Percentiles rank a stretch among this genome's conserved stretches.
Conservation (phyloP, 2,113 vertebrate genomes). For the Corythornis vintsioides region DNA sequence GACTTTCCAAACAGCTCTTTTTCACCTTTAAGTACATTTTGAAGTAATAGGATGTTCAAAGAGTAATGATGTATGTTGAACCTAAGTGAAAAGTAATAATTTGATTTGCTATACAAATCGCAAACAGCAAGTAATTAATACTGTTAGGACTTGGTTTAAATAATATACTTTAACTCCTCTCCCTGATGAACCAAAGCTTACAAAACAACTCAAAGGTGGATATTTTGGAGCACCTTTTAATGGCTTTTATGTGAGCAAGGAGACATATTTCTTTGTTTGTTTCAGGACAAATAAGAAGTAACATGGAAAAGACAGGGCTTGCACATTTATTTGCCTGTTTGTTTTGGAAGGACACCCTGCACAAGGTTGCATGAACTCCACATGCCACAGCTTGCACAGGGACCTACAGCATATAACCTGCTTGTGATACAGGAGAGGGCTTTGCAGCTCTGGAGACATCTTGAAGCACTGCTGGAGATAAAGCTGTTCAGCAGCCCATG, state of each 20-base stretch:
- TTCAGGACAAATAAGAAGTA: not conserved
- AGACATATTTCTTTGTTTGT: not conserved
- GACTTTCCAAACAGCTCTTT: not conserved
- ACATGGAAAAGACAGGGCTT: not conserved
- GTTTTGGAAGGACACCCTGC: conserved; percentile 6
- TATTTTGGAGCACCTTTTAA: not conserved
- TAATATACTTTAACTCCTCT: not conserved
- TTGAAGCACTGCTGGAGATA: not conserved
- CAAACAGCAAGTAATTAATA: not conserved
- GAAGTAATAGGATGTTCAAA: not conserved
- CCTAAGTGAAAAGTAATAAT: not conserved
- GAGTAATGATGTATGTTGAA: not conserved
- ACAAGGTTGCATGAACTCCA: not conserved
- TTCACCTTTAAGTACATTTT: not conserved
- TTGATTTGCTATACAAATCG: not conserved
- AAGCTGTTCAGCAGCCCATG: not conserved
- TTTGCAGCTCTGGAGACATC: not conserved
- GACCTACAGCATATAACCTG: not conserved
- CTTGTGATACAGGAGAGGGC: not conserved
- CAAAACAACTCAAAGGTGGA: not conserved
- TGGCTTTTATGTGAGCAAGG: not conserved
- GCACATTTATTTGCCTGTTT: not conserved
- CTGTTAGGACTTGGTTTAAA: not conserved
- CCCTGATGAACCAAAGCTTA: not conserved
- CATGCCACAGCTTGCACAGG: not conserved